Conservation (phyloP, 2,797 vertebrate species). For the Halcyon badia region DNA sequence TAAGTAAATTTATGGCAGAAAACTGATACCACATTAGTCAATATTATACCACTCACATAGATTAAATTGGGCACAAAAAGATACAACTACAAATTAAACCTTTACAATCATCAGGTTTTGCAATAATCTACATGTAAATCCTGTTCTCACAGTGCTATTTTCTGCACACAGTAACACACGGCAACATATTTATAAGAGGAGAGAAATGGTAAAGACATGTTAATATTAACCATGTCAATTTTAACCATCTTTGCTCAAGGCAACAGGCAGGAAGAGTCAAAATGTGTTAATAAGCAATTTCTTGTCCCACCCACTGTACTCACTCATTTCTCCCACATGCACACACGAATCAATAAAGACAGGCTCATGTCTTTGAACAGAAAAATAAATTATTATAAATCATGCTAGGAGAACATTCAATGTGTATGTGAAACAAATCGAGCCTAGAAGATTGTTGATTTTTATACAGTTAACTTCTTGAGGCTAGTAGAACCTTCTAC, state of each 20-base stretch:
- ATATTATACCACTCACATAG: neutral
- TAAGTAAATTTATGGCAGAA: neutral
- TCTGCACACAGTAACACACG: neutral
- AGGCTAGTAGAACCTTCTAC: neutral
- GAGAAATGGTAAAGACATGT: neutral
- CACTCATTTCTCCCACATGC: neutral
- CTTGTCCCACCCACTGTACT: neutral
- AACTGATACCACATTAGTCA: neutral
- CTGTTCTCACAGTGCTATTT: neutral
- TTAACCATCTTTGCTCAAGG: neutral
- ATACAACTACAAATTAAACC: constrained; percentile 20
- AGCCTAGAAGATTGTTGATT: neutral
- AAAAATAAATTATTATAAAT: neutral
- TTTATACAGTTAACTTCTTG: neutral
- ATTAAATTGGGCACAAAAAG: neutral
- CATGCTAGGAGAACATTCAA: neutral
- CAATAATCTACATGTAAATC: constrained; percentile 11
- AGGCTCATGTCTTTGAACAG: neutral
- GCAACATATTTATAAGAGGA: neutral
- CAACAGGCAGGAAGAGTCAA: neutral
- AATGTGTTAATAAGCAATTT: neutral
- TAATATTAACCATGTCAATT: neutral
- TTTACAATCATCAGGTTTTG: neutral
- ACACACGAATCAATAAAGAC: neutral
- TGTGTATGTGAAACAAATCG: neutral